Evolutionary conservation across 2,797 vertebrate species (phyloP), one percentile per base, ranked within the genome.

Genomic region (Etheostoma perlongum): DNA sequence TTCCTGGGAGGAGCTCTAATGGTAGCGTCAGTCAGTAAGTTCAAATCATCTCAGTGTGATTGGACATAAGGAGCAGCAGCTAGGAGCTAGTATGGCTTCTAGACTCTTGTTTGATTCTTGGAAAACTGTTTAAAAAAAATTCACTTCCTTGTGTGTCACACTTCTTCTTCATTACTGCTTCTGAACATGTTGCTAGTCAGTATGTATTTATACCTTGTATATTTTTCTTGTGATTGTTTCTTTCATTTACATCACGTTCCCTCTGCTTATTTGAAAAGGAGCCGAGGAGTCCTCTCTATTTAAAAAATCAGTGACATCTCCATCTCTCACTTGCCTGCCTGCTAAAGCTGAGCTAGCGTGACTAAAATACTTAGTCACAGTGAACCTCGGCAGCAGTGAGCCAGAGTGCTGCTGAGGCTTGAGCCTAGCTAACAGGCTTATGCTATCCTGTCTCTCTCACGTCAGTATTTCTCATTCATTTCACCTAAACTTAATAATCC

Each of bases 301-400:
- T 66, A 61, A 59, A 65, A 81, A 76, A 83, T 83, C 54, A 70
- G 51, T 82, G 85, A 89, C 82, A 72, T 88, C 83, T 91, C 82
- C 77, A 82, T 86, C 84, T 67, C 71, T 84, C 69, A 48, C 67
- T 88, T 86, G 88, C 91, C 90, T 88, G 91, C 85, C 90, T 93
- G 93, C 93, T 81, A 71, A 85, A 85, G 80, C 85, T 42, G 91
- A 90, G 84, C 84, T 62, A 65, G 79, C 27, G 49, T 90, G 88
- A 90, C 88, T 87, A 81, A 92, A 87, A 78, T 70, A 82, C 84
- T 90, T 88, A 76, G 87, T 89, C 85, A 84, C 79, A 74, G 81
- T 67, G 81, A 84, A 79, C 82, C 78, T 80, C 79, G 13, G 73
- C 86, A 79, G 72, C 87, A 59, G 78, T 40, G 7, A 76, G 62